These are phyloP conservation scores for Anthophora plumipes DNA, from an alignment of 2,888 invertebrate species.

Conservation along the genomic window DNA sequence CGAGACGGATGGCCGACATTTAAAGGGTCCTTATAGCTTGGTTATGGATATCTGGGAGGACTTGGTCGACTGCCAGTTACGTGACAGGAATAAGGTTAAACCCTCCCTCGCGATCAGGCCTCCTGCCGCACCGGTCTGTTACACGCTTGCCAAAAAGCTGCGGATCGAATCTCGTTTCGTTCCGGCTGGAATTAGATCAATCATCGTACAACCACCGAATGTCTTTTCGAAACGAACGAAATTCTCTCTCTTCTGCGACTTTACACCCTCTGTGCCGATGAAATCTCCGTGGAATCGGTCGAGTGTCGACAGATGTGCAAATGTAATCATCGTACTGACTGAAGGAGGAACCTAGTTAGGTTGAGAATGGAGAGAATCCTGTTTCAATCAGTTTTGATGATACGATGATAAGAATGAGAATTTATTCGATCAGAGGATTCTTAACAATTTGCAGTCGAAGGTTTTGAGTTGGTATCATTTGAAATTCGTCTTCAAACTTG, in stretches of 20 bases:
- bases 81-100: conserved; percentile 72
- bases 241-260: neutral
- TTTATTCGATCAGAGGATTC: no score
- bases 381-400: neutral
- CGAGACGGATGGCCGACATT: conserved; percentile 66
- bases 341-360: neutral
- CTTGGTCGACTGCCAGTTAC: conserved; percentile 71
- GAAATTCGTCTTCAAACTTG: no score
- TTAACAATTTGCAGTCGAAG: no score
- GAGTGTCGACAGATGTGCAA: neutral
- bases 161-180: conserved; percentile 40
- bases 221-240: neutral
- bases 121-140: conserved; percentile 19
- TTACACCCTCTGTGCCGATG: neutral
- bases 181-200: conserved; percentile 32
- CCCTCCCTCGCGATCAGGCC: conserved; percentile 57
- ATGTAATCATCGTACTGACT: neutral
- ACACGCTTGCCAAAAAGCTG: conserved; percentile 55
- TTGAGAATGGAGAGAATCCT: neutral
- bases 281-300: neutral
- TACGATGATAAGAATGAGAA: no score
- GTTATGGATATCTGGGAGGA: conserved; percentile 58
- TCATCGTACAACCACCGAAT: neutral
- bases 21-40: conserved; percentile 62
- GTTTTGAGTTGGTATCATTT: no score